Evolutionary conservation across 2,888 invertebrate genomes (phyloP), one percentile per base, ranked within the genome.

Genomic region (Cenopis cana): DNA sequence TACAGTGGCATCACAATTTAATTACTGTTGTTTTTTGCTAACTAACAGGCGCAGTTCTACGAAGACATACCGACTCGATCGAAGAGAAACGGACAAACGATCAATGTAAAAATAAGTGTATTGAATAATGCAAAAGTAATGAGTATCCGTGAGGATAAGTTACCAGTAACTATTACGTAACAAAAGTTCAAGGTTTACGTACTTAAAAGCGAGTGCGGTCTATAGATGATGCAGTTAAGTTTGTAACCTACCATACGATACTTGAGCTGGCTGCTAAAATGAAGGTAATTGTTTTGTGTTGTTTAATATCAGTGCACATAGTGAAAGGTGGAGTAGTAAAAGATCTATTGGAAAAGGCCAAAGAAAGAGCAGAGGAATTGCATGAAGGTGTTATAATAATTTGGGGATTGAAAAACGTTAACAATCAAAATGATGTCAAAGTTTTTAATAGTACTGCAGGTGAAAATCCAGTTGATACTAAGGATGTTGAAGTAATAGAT

Each of bases 211-310:
- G 6, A 41, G 14, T 20, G 14, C 17, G 17, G n/a, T 46, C 46
- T 29, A 8, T 46, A 46, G 12, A 17, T 24, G 24, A 29, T 49
- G 46, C 46, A 46, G n/a, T 46, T 14, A 46, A 60, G 46, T 29
- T 46, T 12, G n/a, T 46, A 46, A 56, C 17, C 10, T 36, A 56
- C 55, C n/a, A n/a, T 29, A n/a, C 33, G 33, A 17, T 18, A 11
- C 33, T 36, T 11, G 33, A 17, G 17, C 17, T 33, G n/a, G 2
- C 33, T 49, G 17, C 8, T 12, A 60, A 10, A 46, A 60, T 60
- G 60, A 60, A 60, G 60, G 46, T 60, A 24, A 20, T 59, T 38
- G 17, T 24, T 17, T 14, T 18, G 46, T 60, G 46, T 41, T 57
- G 18, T 38, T 38, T 59, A 20, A 46, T 60, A 17, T 17, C 29